Base-by-base conservation (phyloP, 2,113 vertebrate genomes). In the Puntigrus tetrazona region DNA sequence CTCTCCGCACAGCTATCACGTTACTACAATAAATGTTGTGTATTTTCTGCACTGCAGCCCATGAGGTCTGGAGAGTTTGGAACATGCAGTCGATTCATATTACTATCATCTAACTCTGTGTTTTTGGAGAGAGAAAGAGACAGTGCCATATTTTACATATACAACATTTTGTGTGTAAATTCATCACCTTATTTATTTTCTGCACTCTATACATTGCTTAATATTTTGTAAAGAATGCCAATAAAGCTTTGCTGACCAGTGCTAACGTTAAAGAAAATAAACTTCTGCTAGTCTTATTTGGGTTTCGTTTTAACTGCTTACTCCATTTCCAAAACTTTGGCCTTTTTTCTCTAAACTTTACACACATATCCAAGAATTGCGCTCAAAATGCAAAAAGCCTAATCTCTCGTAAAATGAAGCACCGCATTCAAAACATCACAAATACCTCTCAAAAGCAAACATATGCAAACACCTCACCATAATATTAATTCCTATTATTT, bases 21-120 rank as follows among this genome's bases (percentile, higher is more conserved):
- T 88, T 88, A 55, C 87, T 61, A 52, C 14, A 31, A 27, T 57
- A 83, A 74, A 72, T 61, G 76, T 25, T 50, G 55, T 41, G 50
- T 80, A 50, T 65, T 73, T 81, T 70, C 29, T 57, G 11, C 41
- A 5, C 45, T 79, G 75, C 80, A 41, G 67, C 13, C 7, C 52
- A 74, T 73, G 79, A 78, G 74, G 29, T 74, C 74, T 73, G 75
- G 22, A 63, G 55, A 38, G 18, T 79, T 79, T 63, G 57, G 22
- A 77, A 84, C 59, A 57, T 76, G 76, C 67, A 38, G 36, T 70
- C 55, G 13, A 52, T 57, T 85, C 83, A 41, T 82, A 75, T 79
- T 75, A 70, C 57, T 34, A 70, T 38, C 57, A 31, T 80, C 7
- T 80, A 45, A 67, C 80, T 45, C 47, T n/a, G 5, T 34, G 47